Evolutionary conservation across 2,888 invertebrate genomes (phyloP).

Genomic region (Limenitis camilla): DNA sequence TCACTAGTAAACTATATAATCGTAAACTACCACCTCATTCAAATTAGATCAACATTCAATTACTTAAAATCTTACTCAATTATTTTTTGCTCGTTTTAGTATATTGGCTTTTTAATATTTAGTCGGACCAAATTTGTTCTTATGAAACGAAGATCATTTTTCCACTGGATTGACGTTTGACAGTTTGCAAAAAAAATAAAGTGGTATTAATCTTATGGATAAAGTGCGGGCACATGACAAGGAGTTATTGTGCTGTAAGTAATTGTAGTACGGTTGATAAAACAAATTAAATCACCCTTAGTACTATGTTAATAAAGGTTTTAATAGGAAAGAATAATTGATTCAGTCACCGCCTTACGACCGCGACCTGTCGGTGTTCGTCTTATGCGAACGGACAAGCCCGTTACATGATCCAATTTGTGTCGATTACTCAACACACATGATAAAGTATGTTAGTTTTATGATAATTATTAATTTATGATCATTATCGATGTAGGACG

Average conservation of each 20-base stretch:
- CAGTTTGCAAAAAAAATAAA: constrained; percentile 18
- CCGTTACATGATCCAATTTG: constrained; percentile 51
- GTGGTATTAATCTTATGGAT: constrained; percentile 35
- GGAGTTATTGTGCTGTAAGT: constrained; percentile 47
- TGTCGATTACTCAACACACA: constrained; percentile 32
- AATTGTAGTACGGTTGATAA: constrained; percentile 28
- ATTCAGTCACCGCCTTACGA: constrained; percentile 32
- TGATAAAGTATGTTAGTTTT: constrained; percentile 30
- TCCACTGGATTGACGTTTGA: constrained; percentile 8
- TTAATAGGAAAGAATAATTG: background rate
- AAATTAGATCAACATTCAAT: background rate
- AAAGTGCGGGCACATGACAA: constrained; percentile 34
- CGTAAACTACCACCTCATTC: too few species aligned
- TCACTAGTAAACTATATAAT: too few species aligned
- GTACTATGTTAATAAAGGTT: background rate
- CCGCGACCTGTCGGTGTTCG: constrained; percentile 41
- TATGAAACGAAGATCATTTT: too few species aligned
- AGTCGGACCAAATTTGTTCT: too few species aligned
- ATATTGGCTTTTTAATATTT: too few species aligned
- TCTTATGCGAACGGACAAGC: constrained; percentile 47
- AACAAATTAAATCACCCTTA: background rate
- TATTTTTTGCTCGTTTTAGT: too few species aligned
- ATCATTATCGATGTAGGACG: constrained; percentile 21
- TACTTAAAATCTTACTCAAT: too few species aligned
- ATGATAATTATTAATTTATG: constrained; percentile 29